Conservation (phyloP, 2,113 vertebrate species). For the Sylvietta virens region DNA sequence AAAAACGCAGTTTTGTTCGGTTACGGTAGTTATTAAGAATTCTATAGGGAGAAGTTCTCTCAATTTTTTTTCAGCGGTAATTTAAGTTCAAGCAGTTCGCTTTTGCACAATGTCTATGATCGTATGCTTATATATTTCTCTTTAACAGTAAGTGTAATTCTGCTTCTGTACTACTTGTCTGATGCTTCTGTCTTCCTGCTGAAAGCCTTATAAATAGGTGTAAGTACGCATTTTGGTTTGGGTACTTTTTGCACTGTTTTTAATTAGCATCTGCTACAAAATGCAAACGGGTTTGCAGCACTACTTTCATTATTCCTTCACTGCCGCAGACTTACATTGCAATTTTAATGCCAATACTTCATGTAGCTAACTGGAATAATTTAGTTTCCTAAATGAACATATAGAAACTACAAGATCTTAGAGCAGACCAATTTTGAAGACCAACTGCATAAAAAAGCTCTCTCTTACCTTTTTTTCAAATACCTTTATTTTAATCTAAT, state of each 20-base stretch:
- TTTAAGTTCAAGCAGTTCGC: background rate
- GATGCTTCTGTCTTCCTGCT: background rate
- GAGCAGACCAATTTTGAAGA: fast-evolving
- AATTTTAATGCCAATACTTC: background rate
- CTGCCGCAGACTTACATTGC: fast-evolving
- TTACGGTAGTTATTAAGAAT: background rate
- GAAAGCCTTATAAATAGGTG: background rate
- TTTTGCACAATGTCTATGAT: background rate
- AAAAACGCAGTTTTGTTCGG: background rate
- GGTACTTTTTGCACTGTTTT: background rate
- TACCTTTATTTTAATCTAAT: background rate
- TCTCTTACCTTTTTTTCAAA: background rate
- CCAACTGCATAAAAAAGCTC: fast-evolving
- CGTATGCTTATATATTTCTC: background rate
- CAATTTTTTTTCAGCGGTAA: background rate
- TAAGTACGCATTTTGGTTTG: background rate
- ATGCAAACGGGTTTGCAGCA: background rate
- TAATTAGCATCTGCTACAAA: background rate
- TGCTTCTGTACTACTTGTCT: background rate
- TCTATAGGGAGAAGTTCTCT: background rate
- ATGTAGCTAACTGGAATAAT: background rate
- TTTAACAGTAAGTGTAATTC: background rate
- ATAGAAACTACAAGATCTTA: background rate
- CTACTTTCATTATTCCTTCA: background rate
- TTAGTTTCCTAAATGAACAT: background rate